These are phyloP conservation scores for Beaufortia kweichowensis DNA, from an alignment of 2,113 vertebrate species.

Conservation along the genomic window DNA sequence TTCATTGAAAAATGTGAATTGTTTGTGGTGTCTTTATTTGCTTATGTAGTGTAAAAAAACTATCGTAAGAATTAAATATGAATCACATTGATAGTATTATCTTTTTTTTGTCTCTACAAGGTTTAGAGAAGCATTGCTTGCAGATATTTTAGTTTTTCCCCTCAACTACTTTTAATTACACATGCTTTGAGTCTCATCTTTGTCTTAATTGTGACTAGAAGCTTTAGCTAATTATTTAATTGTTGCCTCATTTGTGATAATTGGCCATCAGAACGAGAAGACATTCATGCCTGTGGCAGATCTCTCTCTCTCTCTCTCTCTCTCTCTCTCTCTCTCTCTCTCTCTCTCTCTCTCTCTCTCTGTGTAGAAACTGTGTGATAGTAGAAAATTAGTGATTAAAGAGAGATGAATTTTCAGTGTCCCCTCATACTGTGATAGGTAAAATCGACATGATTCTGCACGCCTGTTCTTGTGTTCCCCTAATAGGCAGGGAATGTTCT, in stretches of 20 bases:
- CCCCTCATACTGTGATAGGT: not conserved
- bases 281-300: constrained; percentile 44
- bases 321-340: constrained; percentile 5
- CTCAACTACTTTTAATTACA: constrained; percentile 45
- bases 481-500: constrained; percentile 21
- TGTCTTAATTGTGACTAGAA: constrained; percentile 52
- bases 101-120: not conserved
- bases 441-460: not conserved
- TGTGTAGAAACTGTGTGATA: no score
- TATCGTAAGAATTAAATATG: not conserved
- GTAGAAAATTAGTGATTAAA: no score
- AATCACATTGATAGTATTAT: not conserved
- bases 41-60: not conserved
- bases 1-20: not conserved
- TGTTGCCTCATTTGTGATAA: constrained; percentile 60
- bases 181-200: constrained; percentile 34
- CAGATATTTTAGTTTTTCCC: constrained; percentile 12
- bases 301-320: not conserved
- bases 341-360: not conserved
- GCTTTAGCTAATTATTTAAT: constrained; percentile 58
- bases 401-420: not conserved
- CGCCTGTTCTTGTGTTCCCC: not conserved
- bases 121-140: not conserved
- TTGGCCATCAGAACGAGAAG: constrained; percentile 55
- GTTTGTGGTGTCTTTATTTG: not conserved